These are phyloP conservation scores for Eriosoma lanigerum DNA, from an alignment of 1,140 invertebrate species.

Conservation along the genomic window DNA sequence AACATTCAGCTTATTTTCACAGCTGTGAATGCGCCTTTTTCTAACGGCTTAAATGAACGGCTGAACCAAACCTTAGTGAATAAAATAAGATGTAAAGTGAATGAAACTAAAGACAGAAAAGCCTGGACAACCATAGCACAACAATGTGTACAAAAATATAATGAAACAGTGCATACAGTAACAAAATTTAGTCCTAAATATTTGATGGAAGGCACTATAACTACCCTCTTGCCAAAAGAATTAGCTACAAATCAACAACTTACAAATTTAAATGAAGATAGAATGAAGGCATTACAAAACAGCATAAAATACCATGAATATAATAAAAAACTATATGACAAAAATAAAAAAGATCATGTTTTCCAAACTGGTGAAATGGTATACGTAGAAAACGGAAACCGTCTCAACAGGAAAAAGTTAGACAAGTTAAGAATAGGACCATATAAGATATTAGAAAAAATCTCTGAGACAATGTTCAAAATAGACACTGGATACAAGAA, in stretches of 20 bases:
- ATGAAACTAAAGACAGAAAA: constrained; percentile 52
- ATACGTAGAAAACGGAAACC: constrained; percentile 53
- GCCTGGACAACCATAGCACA: constrained; percentile 53
- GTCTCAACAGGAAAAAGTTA: constrained; percentile 52
- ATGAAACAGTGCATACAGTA: constrained; percentile 6
- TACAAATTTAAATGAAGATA: constrained; percentile 3
- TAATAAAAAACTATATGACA: constrained; percentile 53
- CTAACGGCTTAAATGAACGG: constrained; percentile 30
- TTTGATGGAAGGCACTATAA: constrained; percentile 50
- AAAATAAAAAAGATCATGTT: constrained; percentile 12
- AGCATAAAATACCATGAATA: constrained; percentile 42
- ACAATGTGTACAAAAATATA: constrained; percentile 36
- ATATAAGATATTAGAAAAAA: constrained; percentile 13
- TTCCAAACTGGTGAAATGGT: constrained; percentile 53
- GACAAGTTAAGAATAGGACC: constrained; percentile 53
- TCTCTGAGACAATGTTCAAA: constrained; percentile 16
- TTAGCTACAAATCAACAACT: neutral
- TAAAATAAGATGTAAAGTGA: constrained; percentile 52
- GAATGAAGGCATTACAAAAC: neutral
- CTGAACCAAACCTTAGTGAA: constrained; percentile 39
- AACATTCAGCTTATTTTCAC: constrained; percentile 47
- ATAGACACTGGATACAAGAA: neutral
- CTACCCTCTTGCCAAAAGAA: constrained; percentile 47
- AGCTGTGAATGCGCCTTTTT: constrained; percentile 33
- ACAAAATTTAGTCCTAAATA: constrained; percentile 50